Evolutionary conservation across 2,888 invertebrate species (phyloP).

Genomic region (Orchesellides sinensis): DNA sequence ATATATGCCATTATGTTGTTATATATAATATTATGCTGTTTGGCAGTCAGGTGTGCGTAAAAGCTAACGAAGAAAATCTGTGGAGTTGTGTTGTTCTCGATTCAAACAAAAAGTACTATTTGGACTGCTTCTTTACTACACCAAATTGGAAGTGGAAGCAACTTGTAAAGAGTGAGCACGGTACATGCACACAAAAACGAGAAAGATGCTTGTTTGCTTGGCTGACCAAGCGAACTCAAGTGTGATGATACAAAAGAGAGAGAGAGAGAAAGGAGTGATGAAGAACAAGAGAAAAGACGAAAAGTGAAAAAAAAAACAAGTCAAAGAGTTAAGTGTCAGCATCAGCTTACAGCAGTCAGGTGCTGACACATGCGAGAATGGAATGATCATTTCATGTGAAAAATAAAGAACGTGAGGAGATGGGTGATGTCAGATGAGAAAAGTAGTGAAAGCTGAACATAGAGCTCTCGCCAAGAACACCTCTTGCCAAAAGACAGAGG

Average conservation of each 20-base stretch:
- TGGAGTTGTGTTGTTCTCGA: conserved; percentile 23
- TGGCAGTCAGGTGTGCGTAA: conserved; percentile 59
- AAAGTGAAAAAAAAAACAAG: conserved; percentile 18
- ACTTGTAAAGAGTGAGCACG: conserved; percentile 49
- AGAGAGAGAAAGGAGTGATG: conserved; percentile 8
- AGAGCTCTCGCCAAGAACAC: conserved; percentile 1
- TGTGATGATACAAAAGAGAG: conserved; percentile 52
- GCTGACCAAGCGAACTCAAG: conserved; percentile 61
- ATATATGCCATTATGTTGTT: too few relatives aligned
- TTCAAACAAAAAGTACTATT: conserved; percentile 20
- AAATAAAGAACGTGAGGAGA: conserved; percentile 53
- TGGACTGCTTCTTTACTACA: too few relatives aligned
- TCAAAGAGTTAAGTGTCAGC: conserved; percentile 60
- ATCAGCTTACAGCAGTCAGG: conserved; percentile 54
- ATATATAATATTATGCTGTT: too few relatives aligned
- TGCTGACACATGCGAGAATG: conserved; percentile 48
- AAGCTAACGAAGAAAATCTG: conserved; percentile 57
- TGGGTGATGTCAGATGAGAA: neutral
- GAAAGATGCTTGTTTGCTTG: conserved; percentile 55
- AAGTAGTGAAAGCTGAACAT: too few relatives aligned
- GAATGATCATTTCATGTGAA: conserved; percentile 58
- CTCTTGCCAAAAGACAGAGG: too few relatives aligned
- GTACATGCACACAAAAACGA: conserved; percentile 46
- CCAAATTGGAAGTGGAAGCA: conserved; percentile 34
- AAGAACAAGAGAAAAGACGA: neutral